phyloP scores from a whole-genome alignment of 2,888 invertebrate species.

The Ormyrus thymus region DNA sequence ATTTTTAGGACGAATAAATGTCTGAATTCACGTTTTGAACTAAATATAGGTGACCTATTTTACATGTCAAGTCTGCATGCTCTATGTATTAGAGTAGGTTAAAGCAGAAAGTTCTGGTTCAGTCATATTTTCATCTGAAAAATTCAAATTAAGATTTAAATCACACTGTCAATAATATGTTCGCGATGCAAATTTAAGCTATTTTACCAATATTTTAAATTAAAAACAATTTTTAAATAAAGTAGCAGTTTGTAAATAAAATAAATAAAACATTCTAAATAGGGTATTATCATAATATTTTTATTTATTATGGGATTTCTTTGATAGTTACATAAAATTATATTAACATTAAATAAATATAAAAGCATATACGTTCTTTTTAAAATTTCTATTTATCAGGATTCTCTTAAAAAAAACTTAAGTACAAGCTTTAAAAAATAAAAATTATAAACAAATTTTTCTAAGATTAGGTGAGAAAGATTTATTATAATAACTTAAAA shows the following conservation, averaged over 20 bases:
- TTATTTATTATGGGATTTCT: conserved; percentile 41
- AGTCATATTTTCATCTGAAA: too few species aligned
- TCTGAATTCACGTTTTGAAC: too few species aligned
- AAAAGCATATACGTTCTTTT: conserved; percentile 36
- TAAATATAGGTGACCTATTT: too few species aligned
- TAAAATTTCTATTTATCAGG: conserved; percentile 25
- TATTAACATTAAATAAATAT: conserved; percentile 51
- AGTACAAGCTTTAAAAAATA: conserved; percentile 51
- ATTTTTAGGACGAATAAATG: too few species aligned
- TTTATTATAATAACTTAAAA: conserved; percentile 34
- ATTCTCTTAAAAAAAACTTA: conserved; percentile 39
- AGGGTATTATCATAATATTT: conserved; percentile 17
- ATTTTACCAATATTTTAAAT: too few species aligned
- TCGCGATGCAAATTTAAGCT: too few species aligned
- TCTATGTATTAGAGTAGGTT: too few species aligned
- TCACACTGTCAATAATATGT: too few species aligned
- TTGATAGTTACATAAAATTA: conserved; percentile 48
- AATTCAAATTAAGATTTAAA: too few species aligned
- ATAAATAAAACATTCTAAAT: conserved; percentile 17
- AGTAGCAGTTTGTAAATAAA: background rate
- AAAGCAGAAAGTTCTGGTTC: too few species aligned
- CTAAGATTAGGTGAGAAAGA: conserved; percentile 15
- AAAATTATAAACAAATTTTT: conserved; percentile 47
- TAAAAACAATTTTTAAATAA: too few species aligned
- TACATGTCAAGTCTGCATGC: too few species aligned